These are phyloP conservation scores for Petromus typicus DNA, from an alignment of 2,113 vertebrate genomes.

Conservation along the genomic window DNA sequence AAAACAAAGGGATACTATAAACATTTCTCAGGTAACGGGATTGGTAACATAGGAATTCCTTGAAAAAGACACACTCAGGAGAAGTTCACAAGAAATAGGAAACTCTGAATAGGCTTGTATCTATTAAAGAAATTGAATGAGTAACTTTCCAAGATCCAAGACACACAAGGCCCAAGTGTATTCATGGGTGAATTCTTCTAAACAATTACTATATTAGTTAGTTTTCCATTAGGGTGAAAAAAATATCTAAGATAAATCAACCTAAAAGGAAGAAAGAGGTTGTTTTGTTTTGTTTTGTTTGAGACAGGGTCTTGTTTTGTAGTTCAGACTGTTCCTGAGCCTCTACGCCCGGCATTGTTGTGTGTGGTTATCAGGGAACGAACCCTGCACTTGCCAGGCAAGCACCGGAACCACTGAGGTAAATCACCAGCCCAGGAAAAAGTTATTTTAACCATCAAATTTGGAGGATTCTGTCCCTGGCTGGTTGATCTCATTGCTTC, in stretches of 20 bases:
- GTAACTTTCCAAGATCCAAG: background rate
- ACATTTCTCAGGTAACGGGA: background rate
- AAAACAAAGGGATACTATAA: background rate
- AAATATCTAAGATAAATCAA: background rate
- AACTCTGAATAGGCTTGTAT: background rate
- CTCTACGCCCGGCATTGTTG: no score
- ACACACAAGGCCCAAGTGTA: background rate
- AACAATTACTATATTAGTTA: background rate
- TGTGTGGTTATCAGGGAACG: no score
- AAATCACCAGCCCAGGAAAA: no score
- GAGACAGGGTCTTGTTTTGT: no score
- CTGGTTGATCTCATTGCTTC: background rate
- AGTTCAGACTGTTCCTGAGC: no score
- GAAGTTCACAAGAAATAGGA: background rate
- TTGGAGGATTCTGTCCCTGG: background rate
- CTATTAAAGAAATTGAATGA: background rate
- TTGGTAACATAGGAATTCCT: constrained; percentile 3
- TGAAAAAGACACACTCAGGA: background rate
- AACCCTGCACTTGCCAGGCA: no score
- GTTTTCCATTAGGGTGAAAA: background rate
- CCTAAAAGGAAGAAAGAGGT: background rate
- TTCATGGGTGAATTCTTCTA: background rate
- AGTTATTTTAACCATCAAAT: background rate
- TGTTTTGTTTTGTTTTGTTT: no score
- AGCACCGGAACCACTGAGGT: no score